A percentile compares a stretch with the other conserved stretches of the same genome.
Conservation (phyloP, 2,113 vertebrate species). For the Loxodonta africana region DNA sequence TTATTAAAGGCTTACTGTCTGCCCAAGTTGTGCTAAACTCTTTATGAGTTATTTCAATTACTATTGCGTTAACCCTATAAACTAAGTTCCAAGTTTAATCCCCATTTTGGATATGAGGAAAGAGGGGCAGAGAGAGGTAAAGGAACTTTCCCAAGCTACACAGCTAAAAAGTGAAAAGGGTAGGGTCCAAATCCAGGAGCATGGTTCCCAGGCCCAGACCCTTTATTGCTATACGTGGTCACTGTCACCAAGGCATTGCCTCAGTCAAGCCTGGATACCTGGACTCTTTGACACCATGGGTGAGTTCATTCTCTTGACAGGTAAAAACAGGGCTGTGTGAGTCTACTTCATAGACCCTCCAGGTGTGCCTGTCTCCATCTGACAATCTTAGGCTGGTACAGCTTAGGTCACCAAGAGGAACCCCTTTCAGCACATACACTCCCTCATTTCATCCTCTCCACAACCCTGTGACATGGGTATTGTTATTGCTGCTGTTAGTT, state of each 20-base stretch:
- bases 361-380: background rate
- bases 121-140: background rate
- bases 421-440: background rate
- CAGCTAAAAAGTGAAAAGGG: background rate
- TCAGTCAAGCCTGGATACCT: background rate
- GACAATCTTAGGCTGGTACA: background rate
- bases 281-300: background rate
- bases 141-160: background rate
- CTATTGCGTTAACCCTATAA: constrained; percentile 29
- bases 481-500: background rate
- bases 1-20: constrained; percentile 63
- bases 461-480: too few relatives aligned
- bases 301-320: background rate
- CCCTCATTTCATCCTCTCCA: background rate
- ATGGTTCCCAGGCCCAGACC: background rate
- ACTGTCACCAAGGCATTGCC: background rate
- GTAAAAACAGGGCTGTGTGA: background rate
- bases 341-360: background rate
- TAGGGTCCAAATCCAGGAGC: background rate
- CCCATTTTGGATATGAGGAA: background rate
- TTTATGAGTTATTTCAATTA: constrained; percentile 43
- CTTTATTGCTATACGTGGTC: background rate
- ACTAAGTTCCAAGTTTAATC: background rate
- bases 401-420: background rate
- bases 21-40: constrained; percentile 21